Conservation (phyloP, 2,797 vertebrate genomes). For the Gallirallus australis region DNA sequence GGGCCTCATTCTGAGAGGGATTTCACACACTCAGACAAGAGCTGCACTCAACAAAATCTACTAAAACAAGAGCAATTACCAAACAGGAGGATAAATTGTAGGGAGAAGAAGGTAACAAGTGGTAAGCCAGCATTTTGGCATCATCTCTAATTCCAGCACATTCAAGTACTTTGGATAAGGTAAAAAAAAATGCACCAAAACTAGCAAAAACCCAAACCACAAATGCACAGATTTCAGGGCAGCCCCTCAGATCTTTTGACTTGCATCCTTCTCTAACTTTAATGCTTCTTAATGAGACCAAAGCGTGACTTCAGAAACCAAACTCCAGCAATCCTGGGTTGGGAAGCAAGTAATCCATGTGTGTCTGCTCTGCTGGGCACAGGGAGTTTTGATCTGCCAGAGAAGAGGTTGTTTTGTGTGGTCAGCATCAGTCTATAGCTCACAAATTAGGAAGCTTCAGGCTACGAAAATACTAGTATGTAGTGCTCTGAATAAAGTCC, state of each 20-base stretch:
- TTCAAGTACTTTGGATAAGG: neutral
- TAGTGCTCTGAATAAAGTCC: neutral
- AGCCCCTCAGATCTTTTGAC: neutral
- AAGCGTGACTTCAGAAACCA: neutral
- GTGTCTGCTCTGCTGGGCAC: neutral
- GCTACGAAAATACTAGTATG: neutral
- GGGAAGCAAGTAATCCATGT: neutral
- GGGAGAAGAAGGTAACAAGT: neutral
- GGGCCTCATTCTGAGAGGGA: neutral
- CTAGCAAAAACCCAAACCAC: neutral
- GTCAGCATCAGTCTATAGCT: neutral
- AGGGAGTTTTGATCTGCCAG: neutral
- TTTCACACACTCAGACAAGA: neutral
- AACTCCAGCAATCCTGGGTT: neutral
- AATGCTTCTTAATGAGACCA: neutral
- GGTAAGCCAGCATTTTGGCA: neutral
- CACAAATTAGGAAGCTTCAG: neutral
- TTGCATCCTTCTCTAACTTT: neutral
- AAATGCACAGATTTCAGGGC: neutral
- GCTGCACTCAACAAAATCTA: neutral
- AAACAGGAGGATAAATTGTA: neutral
- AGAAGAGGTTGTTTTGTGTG: neutral
- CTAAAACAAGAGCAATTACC: neutral
- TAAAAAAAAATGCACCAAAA: neutral
- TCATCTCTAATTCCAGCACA: neutral